These are phyloP conservation scores for Dasyprocta punctata DNA, from an alignment of 2,113 vertebrate species.

Conservation along the genomic window DNA sequence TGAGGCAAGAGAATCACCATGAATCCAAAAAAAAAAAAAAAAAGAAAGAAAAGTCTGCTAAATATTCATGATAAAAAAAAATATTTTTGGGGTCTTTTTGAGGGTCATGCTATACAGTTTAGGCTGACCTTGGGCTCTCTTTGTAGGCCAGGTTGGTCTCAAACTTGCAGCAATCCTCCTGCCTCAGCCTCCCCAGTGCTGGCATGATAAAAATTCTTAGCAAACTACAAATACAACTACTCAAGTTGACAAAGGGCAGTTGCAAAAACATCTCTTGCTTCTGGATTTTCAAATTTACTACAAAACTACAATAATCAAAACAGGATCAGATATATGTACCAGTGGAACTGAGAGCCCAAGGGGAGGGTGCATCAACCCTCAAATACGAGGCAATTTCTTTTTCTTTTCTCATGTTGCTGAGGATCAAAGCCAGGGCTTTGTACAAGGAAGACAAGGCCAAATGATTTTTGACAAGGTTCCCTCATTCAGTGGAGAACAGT, in stretches of 20 bases:
- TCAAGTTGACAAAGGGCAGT: not conserved
- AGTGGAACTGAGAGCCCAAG: not conserved
- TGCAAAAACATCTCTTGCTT: not conserved
- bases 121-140: no score
- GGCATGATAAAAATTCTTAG: not conserved
- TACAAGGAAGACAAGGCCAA: not conserved
- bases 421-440: not conserved
- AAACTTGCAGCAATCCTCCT: no score
- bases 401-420: not conserved
- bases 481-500: not conserved
- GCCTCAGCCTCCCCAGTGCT: no score
- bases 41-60: not conserved
- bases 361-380: not conserved
- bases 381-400: not conserved
- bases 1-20: not conserved
- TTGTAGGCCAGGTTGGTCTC: no score
- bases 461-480: not conserved
- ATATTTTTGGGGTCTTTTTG: no score
- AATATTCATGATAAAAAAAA: not conserved
- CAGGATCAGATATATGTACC: not conserved
- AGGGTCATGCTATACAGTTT: no score
- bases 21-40: not conserved
- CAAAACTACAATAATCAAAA: not conserved
- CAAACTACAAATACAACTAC: conserved; percentile 18
- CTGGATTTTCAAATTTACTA: conserved; percentile 30